phyloP scores from a whole-genome alignment of 2,113 vertebrate species.

The Glaucomys volans region DNA sequence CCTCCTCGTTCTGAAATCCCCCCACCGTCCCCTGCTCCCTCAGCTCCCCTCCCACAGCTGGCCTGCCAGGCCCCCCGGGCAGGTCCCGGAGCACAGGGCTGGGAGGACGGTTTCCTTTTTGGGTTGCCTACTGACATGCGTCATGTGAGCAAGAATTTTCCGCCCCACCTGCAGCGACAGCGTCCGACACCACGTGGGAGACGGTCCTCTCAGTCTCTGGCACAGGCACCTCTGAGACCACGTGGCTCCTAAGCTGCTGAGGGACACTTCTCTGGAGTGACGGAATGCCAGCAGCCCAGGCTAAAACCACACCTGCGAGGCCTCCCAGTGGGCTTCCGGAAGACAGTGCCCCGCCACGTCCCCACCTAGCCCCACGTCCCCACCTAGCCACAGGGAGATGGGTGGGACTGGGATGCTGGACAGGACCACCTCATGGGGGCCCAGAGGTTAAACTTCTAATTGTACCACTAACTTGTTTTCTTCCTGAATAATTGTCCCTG shows the following conservation, averaged over 20 bases:
- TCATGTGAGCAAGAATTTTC: too few species aligned
- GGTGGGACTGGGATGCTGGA: too few species aligned
- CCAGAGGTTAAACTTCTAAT: background rate
- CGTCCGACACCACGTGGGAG: accelerated
- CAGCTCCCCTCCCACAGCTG: too few species aligned
- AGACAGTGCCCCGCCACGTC: accelerated
- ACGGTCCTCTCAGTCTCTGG: too few species aligned
- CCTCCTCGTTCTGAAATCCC: too few species aligned
- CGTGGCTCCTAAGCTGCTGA: accelerated
- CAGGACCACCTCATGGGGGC: background rate
- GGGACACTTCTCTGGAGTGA: background rate
- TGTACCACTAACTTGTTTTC: background rate
- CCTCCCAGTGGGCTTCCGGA: background rate
- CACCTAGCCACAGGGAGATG: too few species aligned
- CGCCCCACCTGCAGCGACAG: accelerated
- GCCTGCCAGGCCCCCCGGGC: background rate
- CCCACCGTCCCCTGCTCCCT: too few species aligned
- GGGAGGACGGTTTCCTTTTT: background rate
- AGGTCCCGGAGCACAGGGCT: accelerated
- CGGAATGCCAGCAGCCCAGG: background rate
- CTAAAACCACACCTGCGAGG: background rate
- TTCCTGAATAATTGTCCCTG: background rate
- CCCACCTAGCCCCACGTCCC: too few species aligned
- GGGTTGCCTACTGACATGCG: background rate
- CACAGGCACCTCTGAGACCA: background rate